Evolutionary conservation across 2,888 invertebrate genomes (phyloP).

Genomic region (Listrodromus nycthemerus): DNA sequence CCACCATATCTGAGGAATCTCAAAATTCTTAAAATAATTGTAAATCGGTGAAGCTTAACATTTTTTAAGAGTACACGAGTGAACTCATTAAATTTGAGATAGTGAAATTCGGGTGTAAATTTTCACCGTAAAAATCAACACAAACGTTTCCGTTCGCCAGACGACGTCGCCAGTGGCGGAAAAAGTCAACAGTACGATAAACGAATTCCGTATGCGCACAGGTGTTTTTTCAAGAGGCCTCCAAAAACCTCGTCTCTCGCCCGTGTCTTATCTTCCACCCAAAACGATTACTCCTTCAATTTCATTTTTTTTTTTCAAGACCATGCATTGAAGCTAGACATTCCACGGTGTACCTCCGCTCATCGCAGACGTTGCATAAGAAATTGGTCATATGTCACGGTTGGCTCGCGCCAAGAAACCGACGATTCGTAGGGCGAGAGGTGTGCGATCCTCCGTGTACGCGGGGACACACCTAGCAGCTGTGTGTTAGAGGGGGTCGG

Average conservation of each 20-base stretch:
- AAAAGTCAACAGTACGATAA: background rate
- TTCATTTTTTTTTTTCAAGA: background rate
- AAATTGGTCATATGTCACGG: conserved; percentile 55
- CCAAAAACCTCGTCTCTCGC: background rate
- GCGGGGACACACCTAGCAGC: conserved; percentile 70
- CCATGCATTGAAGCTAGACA: background rate
- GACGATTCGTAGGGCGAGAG: conserved; percentile 24
- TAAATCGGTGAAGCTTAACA: background rate
- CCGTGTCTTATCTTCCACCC: background rate
- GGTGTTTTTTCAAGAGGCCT: conserved; percentile 26
- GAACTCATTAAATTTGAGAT: background rate
- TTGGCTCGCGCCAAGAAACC: conserved; percentile 49
- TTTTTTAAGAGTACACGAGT: too few relatives aligned
- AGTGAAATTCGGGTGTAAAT: background rate
- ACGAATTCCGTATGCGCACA: conserved; percentile 24
- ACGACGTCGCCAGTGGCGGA: background rate
- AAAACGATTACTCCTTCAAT: conserved; percentile 1
- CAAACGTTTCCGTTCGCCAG: background rate
- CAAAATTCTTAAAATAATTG: too few relatives aligned
- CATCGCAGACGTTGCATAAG: conserved; percentile 55
- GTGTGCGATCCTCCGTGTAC: conserved; percentile 42
- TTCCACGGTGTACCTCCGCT: background rate
- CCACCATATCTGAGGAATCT: too few relatives aligned
- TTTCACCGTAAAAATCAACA: background rate
- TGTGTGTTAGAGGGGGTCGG: conserved; percentile 76